phyloP scores from a whole-genome alignment of 2,113 vertebrate genomes.

The Bombycilla garrulus region DNA sequence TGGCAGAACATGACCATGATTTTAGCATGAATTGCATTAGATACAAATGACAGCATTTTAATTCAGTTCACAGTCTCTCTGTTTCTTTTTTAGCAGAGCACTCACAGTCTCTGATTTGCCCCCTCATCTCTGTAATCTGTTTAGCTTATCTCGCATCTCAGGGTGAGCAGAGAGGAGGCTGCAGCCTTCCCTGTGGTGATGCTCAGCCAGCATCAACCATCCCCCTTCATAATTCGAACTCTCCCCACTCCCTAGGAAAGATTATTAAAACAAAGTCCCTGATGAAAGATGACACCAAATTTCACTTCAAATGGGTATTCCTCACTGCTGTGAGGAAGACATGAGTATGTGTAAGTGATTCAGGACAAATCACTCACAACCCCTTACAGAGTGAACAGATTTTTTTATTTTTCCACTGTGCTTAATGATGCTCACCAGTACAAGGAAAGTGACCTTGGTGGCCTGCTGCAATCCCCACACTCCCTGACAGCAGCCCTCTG shows the following conservation, averaged over 20 bases:
- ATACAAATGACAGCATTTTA: not conserved
- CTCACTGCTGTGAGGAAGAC: not conserved
- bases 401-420: not conserved
- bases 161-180: not conserved
- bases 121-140: not conserved
- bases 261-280: conserved; percentile 14
- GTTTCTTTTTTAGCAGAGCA: not conserved
- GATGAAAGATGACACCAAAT: conserved; percentile 40
- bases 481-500: not conserved
- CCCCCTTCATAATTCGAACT: not conserved
- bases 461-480: not conserved
- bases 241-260: not conserved
- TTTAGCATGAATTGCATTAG: not conserved
- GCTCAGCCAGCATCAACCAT: not conserved
- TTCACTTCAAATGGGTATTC: not conserved
- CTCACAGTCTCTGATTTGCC: not conserved
- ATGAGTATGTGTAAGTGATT: not conserved
- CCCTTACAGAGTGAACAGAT: not conserved
- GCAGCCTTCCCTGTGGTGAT: not conserved
- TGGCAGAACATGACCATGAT: not conserved
- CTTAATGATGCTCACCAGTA: not conserved
- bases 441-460: not conserved
- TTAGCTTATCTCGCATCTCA: not conserved
- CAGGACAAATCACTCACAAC: not conserved
- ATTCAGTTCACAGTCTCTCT: not conserved